Evolutionary conservation across 2,888 invertebrate genomes (phyloP).

Genomic region (Lasioglossum morio): DNA sequence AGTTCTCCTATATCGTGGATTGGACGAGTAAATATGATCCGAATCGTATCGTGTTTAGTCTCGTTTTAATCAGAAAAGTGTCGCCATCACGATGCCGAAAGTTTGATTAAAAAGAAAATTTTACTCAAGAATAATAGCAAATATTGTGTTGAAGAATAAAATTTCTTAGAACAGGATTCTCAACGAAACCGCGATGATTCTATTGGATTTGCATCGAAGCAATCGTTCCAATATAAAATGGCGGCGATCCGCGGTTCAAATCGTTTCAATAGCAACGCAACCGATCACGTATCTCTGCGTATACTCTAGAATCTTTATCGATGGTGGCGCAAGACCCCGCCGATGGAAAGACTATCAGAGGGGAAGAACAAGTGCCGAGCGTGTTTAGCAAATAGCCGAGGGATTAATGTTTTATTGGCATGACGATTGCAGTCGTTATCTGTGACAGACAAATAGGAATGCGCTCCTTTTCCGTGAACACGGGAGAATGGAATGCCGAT

Average conservation of each 20-base stretch:
- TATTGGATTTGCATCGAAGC: not conserved
- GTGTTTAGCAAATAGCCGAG: slow-evolving; percentile 75
- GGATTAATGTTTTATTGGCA: slow-evolving; percentile 78
- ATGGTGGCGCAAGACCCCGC: slow-evolving; percentile 39
- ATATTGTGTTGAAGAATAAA: not conserved
- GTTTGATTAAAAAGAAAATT: not conserved
- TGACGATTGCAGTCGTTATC: slow-evolving; percentile 74
- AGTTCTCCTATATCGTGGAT: not conserved
- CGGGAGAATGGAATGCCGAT: slow-evolving; percentile 74
- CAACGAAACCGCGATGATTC: not conserved
- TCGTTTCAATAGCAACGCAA: slow-evolving; percentile 12
- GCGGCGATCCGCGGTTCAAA: not conserved
- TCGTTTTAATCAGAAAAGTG: not conserved
- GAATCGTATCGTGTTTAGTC: not conserved
- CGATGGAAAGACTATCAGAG: slow-evolving; percentile 24
- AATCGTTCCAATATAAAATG: not conserved
- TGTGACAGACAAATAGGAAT: slow-evolving; percentile 71
- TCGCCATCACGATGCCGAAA: not conserved
- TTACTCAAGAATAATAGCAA: not conserved
- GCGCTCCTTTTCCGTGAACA: slow-evolving; percentile 66
- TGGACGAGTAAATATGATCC: not conserved
- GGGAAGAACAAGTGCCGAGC: slow-evolving; percentile 35
- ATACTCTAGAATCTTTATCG: slow-evolving; percentile 52
- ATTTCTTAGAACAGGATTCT: not conserved
- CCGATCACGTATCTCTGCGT: slow-evolving; percentile 25